Evolutionary conservation across 2,113 vertebrate species (phyloP), one percentile per base, ranked within the genome.

Genomic region (Gallinago media): DNA sequence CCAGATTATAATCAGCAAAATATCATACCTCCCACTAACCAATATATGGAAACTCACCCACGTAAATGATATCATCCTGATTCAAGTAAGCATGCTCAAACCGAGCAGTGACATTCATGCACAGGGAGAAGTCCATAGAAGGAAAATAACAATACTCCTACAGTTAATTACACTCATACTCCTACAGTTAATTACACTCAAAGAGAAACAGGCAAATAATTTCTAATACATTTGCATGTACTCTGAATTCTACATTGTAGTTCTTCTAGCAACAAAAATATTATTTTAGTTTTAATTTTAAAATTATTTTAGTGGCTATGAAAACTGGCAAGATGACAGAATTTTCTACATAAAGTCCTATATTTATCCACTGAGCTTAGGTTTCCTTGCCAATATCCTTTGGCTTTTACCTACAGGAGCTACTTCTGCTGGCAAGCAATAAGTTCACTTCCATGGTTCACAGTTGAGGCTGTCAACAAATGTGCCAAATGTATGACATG

Each of bases 1-100:
- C 75, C 77, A 85, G 92, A 94, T 88, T 94, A 95, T 81, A 86
- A 91, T 94, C 91, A 97, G 96, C 93, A 96, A 97, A 97, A 97
- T 95, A 96, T 81, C 91, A 96, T 81, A 72, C 85, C 72, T 97
- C 96, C 94, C 47, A 95, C 94, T 96, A 98, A 95, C 86, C 82
- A 88, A 92, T 95, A 95, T 82, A 96, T 94, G 80, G 91, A 93
- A 96, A 96, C 67, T 97, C 94, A 95, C 91, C 95, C 96, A 96
- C 83, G 2, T 86, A 92, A 97, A 95, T 90, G 59, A 93, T 79
- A 31, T 76, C 92, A 87, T 96, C 65, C 67, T 94, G 76, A 92
- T 89, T 91, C 83, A 88, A 85, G 62, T 83, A 77, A 90, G 89
- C 91, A 95, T 91, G 49, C 80, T 95, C 91, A 94, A 58, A 91